These are phyloP conservation scores for Megalops atlanticus DNA, from an alignment of 2,113 vertebrate genomes.

Conservation along the genomic window DNA sequence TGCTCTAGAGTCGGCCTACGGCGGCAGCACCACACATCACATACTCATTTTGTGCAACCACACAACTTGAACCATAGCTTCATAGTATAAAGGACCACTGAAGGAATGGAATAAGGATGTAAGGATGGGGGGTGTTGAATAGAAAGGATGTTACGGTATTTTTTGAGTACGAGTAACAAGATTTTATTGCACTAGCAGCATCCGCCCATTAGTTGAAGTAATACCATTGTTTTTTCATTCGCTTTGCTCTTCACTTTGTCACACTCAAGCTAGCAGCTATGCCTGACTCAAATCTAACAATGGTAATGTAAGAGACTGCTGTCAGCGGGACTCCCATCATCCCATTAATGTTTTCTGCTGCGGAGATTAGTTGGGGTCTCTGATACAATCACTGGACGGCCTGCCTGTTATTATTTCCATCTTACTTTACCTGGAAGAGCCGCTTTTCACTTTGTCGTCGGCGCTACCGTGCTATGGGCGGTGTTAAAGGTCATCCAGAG, in stretches of 20 bases:
- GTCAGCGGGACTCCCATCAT: constrained; percentile 19
- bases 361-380: not conserved
- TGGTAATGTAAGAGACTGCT: constrained; percentile 7
- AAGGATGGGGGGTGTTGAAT: not conserved
- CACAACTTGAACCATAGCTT: not conserved
- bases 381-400: not conserved
- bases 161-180: not conserved
- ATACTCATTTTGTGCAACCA: not conserved
- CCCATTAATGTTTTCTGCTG: constrained; percentile 2
- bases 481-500: not conserved
- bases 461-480: not conserved
- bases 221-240: not conserved
- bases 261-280: constrained; percentile 4
- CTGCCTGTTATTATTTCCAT: not conserved
- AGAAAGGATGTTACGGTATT: not conserved
- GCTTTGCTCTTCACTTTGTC: not conserved
- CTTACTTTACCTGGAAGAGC: not conserved
- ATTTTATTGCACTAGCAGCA: not conserved
- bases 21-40: constrained; percentile 8
- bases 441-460: not conserved
- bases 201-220: not conserved
- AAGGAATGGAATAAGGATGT: not conserved
- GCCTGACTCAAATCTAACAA: constrained; percentile 22
- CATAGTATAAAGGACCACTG: not conserved
- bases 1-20: constrained; percentile 70